Percentiles rank a stretch among this genome's conserved stretches.
Evolutionary conservation across 2,888 invertebrate genomes (phyloP).

Genomic region (Lasius fuliginosus): DNA sequence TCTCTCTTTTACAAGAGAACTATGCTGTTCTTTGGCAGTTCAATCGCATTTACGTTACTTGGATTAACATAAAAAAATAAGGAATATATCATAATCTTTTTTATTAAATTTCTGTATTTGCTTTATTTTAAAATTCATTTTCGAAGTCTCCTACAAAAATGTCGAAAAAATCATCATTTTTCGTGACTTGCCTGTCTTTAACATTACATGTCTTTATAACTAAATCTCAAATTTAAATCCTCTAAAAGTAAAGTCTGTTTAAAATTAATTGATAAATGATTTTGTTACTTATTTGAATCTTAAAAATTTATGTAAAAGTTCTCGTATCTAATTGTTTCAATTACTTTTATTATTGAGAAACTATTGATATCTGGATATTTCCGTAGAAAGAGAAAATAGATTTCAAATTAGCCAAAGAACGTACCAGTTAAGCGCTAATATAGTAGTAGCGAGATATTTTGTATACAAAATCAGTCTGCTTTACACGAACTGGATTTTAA

Average conservation of each 20-base stretch:
- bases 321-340: too few species aligned
- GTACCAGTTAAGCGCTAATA: neutral
- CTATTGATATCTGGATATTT: too few species aligned
- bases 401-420: too few species aligned
- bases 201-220: too few species aligned
- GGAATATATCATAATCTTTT: neutral
- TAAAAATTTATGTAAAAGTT: too few species aligned
- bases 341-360: too few species aligned
- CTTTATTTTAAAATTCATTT: neutral
- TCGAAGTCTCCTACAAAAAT: neutral
- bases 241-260: too few species aligned
- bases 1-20: neutral
- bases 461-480: neutral
- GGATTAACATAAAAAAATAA: neutral
- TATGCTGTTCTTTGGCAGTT: neutral
- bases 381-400: too few species aligned
- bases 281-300: too few species aligned
- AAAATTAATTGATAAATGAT: too few species aligned
- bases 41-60: neutral
- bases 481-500: conserved; percentile 20
- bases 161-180: neutral
- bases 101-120: neutral
- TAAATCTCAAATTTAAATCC: too few species aligned
- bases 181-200: too few species aligned
- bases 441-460: neutral